These are phyloP conservation scores for Synanthedon vespiformis DNA, from an alignment of 2,888 invertebrate genomes.

Conservation along the genomic window DNA sequence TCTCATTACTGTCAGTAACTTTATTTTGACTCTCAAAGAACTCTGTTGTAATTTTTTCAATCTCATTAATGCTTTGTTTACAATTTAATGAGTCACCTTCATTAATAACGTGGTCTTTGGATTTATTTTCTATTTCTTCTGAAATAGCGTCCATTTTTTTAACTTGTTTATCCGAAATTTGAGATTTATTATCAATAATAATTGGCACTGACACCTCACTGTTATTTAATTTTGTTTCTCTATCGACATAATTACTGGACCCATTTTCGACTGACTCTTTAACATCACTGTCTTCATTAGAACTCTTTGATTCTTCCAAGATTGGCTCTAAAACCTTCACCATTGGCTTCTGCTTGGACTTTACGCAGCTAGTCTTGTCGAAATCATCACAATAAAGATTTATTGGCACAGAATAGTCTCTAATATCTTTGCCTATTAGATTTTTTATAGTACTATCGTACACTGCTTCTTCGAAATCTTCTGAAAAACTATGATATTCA, in stretches of 20 bases:
- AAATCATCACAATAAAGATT: conserved; percentile 56
- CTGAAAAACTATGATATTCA: conserved; percentile 60
- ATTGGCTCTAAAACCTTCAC: conserved; percentile 45
- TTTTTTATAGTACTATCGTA: conserved; percentile 61
- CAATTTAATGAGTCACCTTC: too few relatives aligned
- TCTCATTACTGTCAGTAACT: too few relatives aligned
- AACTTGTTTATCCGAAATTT: too few relatives aligned
- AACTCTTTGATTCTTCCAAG: conserved; percentile 59
- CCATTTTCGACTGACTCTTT: background rate
- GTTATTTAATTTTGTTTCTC: background rate
- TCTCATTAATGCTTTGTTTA: too few relatives aligned
- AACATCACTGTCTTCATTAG: conserved; percentile 35
- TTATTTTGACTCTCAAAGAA: too few relatives aligned
- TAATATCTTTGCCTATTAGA: conserved; percentile 56
- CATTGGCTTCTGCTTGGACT: conserved; percentile 31
- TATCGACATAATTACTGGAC: background rate
- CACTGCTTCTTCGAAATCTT: conserved; percentile 40
- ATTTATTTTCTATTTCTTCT: too few relatives aligned
- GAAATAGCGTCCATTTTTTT: too few relatives aligned
- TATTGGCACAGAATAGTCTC: conserved; percentile 61
- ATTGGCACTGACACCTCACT: too few relatives aligned
- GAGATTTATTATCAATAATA: too few relatives aligned
- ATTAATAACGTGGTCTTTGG: too few relatives aligned
- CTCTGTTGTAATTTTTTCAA: too few relatives aligned
- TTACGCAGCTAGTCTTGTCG: conserved; percentile 26